These are phyloP conservation scores for Herpetotheres cachinnans DNA, from an alignment of 2,113 vertebrate species.

Conservation along the genomic window DNA sequence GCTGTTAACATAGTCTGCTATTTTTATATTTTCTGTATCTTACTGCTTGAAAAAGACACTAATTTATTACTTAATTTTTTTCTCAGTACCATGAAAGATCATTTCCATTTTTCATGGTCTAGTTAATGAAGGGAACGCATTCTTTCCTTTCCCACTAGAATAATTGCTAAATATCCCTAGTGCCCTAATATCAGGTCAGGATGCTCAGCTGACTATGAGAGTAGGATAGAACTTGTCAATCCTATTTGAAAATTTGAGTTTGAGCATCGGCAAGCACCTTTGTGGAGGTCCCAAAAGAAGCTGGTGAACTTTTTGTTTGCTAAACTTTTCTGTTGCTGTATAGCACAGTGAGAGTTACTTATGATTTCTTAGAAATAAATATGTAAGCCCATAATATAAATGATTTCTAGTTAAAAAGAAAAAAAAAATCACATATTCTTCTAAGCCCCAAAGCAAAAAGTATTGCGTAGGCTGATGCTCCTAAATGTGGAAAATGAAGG, in stretches of 20 bases:
- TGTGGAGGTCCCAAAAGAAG: neutral
- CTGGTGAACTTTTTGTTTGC: neutral
- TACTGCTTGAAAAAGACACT: neutral
- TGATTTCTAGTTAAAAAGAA: neutral
- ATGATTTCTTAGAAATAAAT: neutral
- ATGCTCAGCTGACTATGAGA: neutral
- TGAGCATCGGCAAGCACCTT: neutral
- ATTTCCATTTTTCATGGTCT: neutral
- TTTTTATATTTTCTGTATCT: neutral
- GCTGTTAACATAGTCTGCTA: neutral
- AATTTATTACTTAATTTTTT: neutral
- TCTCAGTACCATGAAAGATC: neutral
- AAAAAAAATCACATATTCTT: neutral
- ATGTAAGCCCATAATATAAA: neutral
- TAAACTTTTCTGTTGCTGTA: neutral
- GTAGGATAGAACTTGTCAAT: neutral
- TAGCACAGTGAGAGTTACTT: neutral
- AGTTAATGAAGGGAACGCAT: neutral
- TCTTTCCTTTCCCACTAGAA: neutral
- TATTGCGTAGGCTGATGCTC: neutral
- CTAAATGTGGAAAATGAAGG: conserved; percentile 4
- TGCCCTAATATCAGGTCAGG: neutral
- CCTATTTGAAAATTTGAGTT: neutral
- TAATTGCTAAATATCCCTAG: neutral
- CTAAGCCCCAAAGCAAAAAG: neutral